Base-by-base conservation (phyloP, 2,113 vertebrate genomes). In the Steatornis caripensis region DNA sequence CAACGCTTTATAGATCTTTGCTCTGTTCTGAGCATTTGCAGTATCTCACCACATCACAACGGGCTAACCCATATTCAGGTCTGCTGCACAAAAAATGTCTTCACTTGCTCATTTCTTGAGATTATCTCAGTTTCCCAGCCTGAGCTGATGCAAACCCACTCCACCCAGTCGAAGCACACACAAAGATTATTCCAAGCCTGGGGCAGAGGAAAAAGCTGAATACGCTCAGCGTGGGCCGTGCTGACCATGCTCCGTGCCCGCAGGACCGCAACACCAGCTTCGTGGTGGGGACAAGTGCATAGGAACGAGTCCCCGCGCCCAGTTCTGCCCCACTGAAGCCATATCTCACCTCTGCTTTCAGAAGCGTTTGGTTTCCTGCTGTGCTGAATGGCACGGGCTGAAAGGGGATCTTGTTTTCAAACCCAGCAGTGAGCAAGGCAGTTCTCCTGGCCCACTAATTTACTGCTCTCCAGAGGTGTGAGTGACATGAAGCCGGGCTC, bases 231-330 rank as follows among this genome's bases (percentile, higher is more conserved):
- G 15, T 49, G 60, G 89, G 58, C 45, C 1, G 1, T 17, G 14
- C 45, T 41, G 79, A 45, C 41, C 9, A 0, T 30, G 61, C 34
- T 49, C 24, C 0, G 1, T 43, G 39, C 23, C 55, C 4, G 0
- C 57, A 75, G 57, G 66, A 61, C 55, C 0, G 1, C 45, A 65
- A 24, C 48, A 30, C 10, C 27, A 78, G 46, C 65, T 69, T 34
- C 11, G 3, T 4, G 21, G 34, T 29, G 75, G 27, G 80, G 69
- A 53, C 65, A 83, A 58, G 48, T 49, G 88, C n/a, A 29, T 9
- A 39, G 48, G 48, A 53, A 58, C 0, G 0, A 36, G 30, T 64
- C 36, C 37, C 65, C 34, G 65, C 0, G 0, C 43, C 27, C 15
- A 43, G 0, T 32, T 53, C 70, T 84, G 65, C 27, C 39, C 49